Conservation (phyloP, 2,888 invertebrate genomes). For the Galeruca laticollis region DNA sequence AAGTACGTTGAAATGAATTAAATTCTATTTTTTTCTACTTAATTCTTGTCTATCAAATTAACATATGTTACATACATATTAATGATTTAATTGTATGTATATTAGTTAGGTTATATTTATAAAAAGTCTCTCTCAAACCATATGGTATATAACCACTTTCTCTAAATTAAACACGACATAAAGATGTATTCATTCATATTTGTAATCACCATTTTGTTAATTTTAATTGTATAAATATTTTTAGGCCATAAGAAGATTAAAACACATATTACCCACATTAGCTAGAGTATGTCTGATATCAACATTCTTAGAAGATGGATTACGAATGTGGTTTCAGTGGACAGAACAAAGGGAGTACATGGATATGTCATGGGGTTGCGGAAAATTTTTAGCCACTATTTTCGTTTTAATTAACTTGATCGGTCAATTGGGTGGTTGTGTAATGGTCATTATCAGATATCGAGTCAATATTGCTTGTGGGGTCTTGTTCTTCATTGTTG, state of each 20-base stretch:
- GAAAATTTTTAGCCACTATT: constrained; percentile 90
- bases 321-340: constrained; percentile 99
- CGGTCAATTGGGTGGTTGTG: constrained; percentile 96
- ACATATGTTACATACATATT: constrained; percentile 11
- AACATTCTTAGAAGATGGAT: constrained; percentile 98
- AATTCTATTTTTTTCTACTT: not conserved
- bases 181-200: constrained; percentile 18
- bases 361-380: constrained; percentile 98
- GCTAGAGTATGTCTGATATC: constrained; percentile 97
- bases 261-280: constrained; percentile 92
- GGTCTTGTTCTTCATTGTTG: constrained; percentile 93
- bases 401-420: constrained; percentile 96
- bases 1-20: not conserved
- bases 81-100: not conserved
- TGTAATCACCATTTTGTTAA: not conserved
- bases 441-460: constrained; percentile 93
- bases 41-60: not conserved
- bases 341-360: constrained; percentile 96
- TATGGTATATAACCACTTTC: constrained; percentile 9
- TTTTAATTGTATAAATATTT: constrained; percentile 39
- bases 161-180: constrained; percentile 2
- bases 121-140: constrained; percentile 4
- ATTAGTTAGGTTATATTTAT: constrained; percentile 17
- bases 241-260: constrained; percentile 92
- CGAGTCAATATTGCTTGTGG: constrained; percentile 94